phyloP scores from a whole-genome alignment of 2,888 invertebrate species.

The Acronicta psi region DNA sequence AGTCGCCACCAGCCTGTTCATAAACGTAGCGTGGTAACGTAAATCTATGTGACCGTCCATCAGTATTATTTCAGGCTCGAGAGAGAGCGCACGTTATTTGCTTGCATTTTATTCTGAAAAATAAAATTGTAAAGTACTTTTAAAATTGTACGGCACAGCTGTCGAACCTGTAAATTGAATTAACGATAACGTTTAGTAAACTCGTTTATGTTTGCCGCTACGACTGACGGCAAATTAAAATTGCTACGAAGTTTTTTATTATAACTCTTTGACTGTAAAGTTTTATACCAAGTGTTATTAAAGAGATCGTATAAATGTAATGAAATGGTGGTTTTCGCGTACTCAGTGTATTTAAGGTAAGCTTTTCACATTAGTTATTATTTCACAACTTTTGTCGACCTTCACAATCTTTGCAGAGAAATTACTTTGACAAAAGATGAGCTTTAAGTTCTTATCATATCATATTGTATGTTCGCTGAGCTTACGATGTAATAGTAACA shows the following conservation, averaged over 20 bases:
- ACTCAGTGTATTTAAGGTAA: conserved; percentile 47
- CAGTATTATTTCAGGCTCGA: conserved; percentile 77
- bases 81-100: conserved; percentile 67
- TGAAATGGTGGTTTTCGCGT: conserved; percentile 25
- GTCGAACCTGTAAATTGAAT: conserved; percentile 28
- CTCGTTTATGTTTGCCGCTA: conserved; percentile 9
- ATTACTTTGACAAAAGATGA: conserved; percentile 21
- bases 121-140: conserved; percentile 30
- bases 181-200: conserved; percentile 13
- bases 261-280: conserved; percentile 32
- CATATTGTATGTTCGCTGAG: too few relatives aligned
- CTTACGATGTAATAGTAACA: too few relatives aligned
- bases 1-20: conserved; percentile 50
- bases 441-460: conserved; percentile 11
- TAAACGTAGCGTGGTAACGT: conserved; percentile 48
- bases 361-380: conserved; percentile 23
- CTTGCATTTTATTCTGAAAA: conserved; percentile 19
- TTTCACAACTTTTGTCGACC: background rate
- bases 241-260: conserved; percentile 40
- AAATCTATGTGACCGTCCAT: conserved; percentile 61
- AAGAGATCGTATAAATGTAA: conserved; percentile 30
- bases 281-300: conserved; percentile 48
- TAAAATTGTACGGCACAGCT: conserved; percentile 16
- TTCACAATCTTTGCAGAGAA: background rate
- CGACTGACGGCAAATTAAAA: conserved; percentile 18